phyloP scores from a whole-genome alignment of 2,797 vertebrate genomes.

The Simalia tracyae region DNA sequence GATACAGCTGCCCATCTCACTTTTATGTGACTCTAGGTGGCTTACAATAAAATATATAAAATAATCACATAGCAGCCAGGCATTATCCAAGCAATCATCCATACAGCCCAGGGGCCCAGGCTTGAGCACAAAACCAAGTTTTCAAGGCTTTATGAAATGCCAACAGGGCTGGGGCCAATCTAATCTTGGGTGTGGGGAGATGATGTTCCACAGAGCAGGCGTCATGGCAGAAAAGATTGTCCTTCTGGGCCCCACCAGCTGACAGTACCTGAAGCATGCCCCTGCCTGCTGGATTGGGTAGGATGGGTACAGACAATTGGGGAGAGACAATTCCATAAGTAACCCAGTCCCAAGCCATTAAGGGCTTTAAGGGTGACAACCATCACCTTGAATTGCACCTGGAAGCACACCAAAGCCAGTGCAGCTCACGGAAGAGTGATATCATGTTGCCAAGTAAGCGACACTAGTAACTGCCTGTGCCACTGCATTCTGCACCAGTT shows the following conservation, averaged over 20 bases:
- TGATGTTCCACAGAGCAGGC: background rate
- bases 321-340: background rate
- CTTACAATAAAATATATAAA: background rate
- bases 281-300: background rate
- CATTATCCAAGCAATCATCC: background rate
- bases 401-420: background rate
- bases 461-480: background rate
- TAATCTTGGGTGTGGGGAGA: background rate
- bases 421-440: background rate
- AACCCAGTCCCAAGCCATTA: background rate
- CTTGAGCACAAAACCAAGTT: background rate
- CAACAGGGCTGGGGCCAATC: background rate
- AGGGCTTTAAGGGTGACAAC: background rate
- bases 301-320: background rate
- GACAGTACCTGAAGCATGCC: background rate
- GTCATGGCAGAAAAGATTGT: background rate
- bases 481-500: background rate
- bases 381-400: background rate
- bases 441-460: background rate
- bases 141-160: background rate
- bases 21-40: background rate
- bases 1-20: background rate
- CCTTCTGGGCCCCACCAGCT: background rate
- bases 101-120: background rate
- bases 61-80: background rate